These are phyloP conservation scores for Amblyteles armatorius DNA, from an alignment of 2,888 invertebrate genomes.

Conservation along the genomic window DNA sequence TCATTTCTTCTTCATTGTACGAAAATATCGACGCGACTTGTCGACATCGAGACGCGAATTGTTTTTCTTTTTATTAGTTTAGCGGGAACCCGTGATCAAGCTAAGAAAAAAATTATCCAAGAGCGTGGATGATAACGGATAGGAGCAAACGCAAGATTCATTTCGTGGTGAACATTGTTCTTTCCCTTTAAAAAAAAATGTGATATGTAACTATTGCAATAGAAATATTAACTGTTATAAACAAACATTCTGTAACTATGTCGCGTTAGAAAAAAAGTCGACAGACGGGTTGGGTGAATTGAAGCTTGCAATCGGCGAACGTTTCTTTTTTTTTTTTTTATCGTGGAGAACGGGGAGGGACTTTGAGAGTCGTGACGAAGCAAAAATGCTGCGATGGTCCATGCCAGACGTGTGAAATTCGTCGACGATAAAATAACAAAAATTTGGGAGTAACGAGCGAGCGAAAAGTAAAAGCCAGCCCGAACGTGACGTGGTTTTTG, in stretches of 20 bases:
- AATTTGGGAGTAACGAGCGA: constrained; percentile 27
- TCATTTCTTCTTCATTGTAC: constrained; percentile 38
- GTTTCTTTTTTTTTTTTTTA: constrained; percentile 36
- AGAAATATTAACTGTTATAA: constrained; percentile 79
- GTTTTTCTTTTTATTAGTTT: constrained; percentile 17
- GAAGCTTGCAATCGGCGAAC: not conserved
- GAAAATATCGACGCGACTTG: constrained; percentile 21
- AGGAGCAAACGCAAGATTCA: constrained; percentile 35
- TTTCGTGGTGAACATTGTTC: constrained; percentile 67
- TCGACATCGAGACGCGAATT: not conserved
- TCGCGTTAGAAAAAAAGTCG: constrained; percentile 44
- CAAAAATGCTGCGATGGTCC: constrained; percentile 1
- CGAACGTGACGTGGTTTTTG: constrained; percentile 77
- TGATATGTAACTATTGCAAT: constrained; percentile 83
- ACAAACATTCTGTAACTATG: constrained; percentile 59
- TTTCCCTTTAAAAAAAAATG: constrained; percentile 76
- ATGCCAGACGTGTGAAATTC: constrained; percentile 4
- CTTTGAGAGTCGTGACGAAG: not conserved
- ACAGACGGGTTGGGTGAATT: constrained; percentile 41
- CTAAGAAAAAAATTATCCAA: constrained; percentile 26
- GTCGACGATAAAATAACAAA: constrained; percentile 20
- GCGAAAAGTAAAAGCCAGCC: constrained; percentile 50
- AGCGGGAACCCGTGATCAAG: not conserved
- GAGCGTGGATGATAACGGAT: constrained; percentile 17
- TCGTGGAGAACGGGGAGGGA: not conserved